These are phyloP conservation scores for Dermolepida albohirtum DNA, from an alignment of 2,888 invertebrate species.

Conservation along the genomic window DNA sequence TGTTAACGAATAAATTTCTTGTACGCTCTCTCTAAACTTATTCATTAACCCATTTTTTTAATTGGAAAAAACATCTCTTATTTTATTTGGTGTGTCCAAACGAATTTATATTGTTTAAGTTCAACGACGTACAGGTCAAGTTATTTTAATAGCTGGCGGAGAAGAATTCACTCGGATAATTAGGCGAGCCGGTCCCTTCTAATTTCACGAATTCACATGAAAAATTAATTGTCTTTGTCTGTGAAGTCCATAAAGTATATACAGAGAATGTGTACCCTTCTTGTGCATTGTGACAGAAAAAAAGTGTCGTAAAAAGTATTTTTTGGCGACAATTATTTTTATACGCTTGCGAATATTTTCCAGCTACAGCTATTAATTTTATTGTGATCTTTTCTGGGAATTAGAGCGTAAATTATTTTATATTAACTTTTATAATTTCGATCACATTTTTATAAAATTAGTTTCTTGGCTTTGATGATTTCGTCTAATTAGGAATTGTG, in stretches of 20 bases:
- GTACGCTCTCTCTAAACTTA: background rate
- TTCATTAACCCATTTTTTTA: conserved; percentile 31
- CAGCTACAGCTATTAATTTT: conserved; percentile 25
- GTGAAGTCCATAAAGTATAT: background rate
- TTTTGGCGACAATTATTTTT: conserved; percentile 25
- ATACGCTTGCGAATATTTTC: conserved; percentile 11
- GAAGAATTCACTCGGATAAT: conserved; percentile 26
- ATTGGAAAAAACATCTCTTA: conserved; percentile 22
- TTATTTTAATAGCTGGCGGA: conserved; percentile 31
- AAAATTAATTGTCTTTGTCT: conserved; percentile 26
- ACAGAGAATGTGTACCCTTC: background rate
- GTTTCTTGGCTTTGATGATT: no score
- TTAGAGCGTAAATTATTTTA: background rate
- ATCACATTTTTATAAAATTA: no score
- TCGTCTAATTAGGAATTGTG: no score
- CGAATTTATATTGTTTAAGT: conserved; percentile 14
- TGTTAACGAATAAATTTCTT: conserved; percentile 14
- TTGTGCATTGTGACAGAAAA: background rate
- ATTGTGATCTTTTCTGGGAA: conserved; percentile 1
- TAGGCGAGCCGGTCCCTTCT: conserved; percentile 17
- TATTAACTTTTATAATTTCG: no score
- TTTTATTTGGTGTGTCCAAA: conserved; percentile 18
- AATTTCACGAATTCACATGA: conserved; percentile 32
- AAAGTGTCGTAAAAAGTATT: conserved; percentile 8
- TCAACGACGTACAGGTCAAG: conserved; percentile 34